These are phyloP conservation scores for Empidonax traillii DNA, from an alignment of 2,113 vertebrate genomes.

Conservation along the genomic window DNA sequence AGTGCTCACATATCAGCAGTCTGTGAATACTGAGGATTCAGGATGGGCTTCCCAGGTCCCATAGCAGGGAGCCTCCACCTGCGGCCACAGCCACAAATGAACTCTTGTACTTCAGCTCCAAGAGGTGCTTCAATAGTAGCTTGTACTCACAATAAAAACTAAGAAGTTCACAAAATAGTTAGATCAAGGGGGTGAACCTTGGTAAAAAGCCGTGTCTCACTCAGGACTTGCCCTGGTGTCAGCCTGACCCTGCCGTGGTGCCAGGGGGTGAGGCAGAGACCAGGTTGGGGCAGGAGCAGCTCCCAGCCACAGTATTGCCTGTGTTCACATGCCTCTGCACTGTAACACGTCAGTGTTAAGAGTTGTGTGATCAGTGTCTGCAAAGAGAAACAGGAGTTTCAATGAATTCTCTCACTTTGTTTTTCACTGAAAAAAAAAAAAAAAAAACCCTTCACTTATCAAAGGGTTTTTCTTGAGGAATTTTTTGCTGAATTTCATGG, in stretches of 20 bases:
- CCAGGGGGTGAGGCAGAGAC: neutral
- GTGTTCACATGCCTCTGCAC: rapidly evolving
- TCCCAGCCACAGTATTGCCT: too few species aligned
- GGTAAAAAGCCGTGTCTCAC: rapidly evolving
- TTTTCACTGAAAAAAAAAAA: neutral
- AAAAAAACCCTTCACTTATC: neutral
- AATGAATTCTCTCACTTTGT: neutral
- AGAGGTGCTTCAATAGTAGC: neutral
- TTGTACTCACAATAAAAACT: neutral
- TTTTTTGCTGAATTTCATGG: neutral
- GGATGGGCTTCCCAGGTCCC: neutral
- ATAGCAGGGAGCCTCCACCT: rapidly evolving
- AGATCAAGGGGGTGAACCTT: neutral
- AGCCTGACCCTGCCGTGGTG: neutral
- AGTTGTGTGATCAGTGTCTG: neutral
- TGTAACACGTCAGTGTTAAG: rapidly evolving
- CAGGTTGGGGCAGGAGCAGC: neutral
- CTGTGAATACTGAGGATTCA: neutral
- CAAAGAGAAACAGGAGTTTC: neutral
- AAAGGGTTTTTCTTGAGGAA: neutral
- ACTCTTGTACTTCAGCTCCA: neutral
- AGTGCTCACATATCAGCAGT: neutral
- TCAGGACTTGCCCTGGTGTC: neutral
- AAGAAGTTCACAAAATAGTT: neutral
- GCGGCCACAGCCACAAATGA: neutral